phyloP scores from a whole-genome alignment of 2,797 vertebrate species.

The Nyctalus aviator region DNA sequence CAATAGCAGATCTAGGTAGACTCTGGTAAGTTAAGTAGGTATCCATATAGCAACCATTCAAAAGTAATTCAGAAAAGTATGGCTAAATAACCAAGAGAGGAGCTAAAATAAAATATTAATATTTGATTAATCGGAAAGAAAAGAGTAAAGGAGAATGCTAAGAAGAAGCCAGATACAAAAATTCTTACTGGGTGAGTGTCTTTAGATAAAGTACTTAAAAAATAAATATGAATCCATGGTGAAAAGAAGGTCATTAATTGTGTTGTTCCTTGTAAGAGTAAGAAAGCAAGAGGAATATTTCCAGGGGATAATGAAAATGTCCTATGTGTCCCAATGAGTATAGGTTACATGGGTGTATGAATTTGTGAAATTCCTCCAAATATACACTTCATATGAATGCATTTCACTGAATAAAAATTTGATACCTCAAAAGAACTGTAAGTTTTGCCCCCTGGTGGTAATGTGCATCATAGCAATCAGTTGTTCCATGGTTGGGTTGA shows the following conservation, averaged over 20 bases:
- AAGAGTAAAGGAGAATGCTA: neutral
- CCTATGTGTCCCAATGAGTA: neutral
- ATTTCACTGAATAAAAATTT: neutral
- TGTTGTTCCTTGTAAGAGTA: neutral
- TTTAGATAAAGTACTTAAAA: neutral
- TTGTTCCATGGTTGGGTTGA: too few species aligned
- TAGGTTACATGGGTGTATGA: neutral
- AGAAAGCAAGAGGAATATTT: neutral
- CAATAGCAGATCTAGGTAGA: neutral
- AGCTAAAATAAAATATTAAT: neutral
- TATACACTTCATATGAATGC: neutral
- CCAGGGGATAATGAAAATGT: neutral
- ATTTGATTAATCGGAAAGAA: neutral
- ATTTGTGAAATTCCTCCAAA: neutral
- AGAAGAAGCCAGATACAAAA: neutral
- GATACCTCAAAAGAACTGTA: neutral
- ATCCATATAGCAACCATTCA: neutral
- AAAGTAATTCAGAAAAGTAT: neutral
- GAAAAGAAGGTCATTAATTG: neutral
- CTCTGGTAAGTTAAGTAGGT: neutral
- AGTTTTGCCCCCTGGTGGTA: too few species aligned
- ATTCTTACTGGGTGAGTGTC: neutral
- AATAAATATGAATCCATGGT: neutral
- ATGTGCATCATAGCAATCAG: too few species aligned
- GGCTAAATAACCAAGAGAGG: neutral